A percentile compares a stretch with the other conserved stretches of the same genome.
Evolutionary conservation across 92 coral and sea anemone genomes (phyloP).

Genomic region (Scolanthus callimorphus): DNA sequence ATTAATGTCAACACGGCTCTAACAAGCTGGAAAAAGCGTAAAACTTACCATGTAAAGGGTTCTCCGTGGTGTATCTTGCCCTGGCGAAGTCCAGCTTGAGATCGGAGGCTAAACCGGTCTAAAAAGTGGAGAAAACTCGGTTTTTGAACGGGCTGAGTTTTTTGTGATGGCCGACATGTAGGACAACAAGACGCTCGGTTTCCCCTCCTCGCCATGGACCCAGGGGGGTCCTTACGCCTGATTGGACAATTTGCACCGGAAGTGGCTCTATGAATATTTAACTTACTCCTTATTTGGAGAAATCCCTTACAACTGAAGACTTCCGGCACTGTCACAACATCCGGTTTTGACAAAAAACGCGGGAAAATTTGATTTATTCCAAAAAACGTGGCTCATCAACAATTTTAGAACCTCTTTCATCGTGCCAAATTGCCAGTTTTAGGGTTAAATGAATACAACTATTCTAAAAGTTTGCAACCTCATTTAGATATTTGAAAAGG

Average conservation of each 20-base stretch:
- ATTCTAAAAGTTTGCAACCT: no score
- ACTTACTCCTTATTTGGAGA: conserved; percentile 75
- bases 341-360: conserved; percentile 85
- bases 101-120: neutral
- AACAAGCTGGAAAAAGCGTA: neutral
- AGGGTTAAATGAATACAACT: no score
- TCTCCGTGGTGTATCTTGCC: conserved; percentile 3
- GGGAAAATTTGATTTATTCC: conserved; percentile 53
- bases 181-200: conserved; percentile 98
- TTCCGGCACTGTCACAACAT: conserved; percentile 89
- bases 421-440: no score
- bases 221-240: conserved; percentile 92
- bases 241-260: conserved; percentile 75
- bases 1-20: conserved; percentile 29
- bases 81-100: conserved; percentile 9
- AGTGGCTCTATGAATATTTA: conserved; percentile 58
- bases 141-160: conserved; percentile 51
- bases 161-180: conserved; percentile 94
- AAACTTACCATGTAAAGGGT: conserved; percentile 72
- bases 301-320: no score
- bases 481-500: no score
- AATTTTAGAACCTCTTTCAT: no score
- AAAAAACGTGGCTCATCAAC: no score
- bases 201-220: conserved; percentile 98
- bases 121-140: conserved; percentile 71